Base-by-base conservation (phyloP, 1,140 invertebrate genomes). In the Oncopeltus fasciatus region DNA sequence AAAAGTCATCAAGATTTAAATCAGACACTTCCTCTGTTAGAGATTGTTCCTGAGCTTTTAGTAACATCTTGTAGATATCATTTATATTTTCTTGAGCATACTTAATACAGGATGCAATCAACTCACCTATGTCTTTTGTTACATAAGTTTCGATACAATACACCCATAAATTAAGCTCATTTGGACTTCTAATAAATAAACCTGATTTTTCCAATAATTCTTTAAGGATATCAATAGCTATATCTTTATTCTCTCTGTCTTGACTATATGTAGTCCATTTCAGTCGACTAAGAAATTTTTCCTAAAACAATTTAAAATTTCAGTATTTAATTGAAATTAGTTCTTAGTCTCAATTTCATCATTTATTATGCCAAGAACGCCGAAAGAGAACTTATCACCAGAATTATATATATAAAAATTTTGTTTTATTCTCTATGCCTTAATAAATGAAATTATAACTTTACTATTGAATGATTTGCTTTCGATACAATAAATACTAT, bases 1-100 rank as follows among this genome's bases (percentile, higher is more conserved):
- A 53, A 53, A 53, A 53, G 24, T 53, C 49, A 26, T 53, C 49
- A 27, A 53, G 49, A 26, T 53, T 53, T 11, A 53, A 53, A 9
- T 24, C 24, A 26, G 49, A 27, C 4, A 53, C 2, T 1, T 20
- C 14, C 16, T 53, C 49, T 9, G 24, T 24, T 53, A 3, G 20
- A 24, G 49, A 53, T 24, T 27, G 24, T 14, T 53, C 49, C 26
- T 53, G 49, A 53, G 26, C 49, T 14, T 53, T 24, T 53, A 53
- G 12, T 53, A 53, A 26, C 4, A 14, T 53, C 12, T 27, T 53
- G 26, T 53, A 53, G 26, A 53, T 24, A 4, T 2, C 26, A 26
- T 26, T 53, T 14, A 26, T 53, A 24, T 53, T 53, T 53, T 53
- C 49, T 53, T 24, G 26, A 53, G 49, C 49, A 18, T 24, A 53